phyloP scores from a whole-genome alignment of 2,888 invertebrate species.

The Celastrina argiolus region DNA sequence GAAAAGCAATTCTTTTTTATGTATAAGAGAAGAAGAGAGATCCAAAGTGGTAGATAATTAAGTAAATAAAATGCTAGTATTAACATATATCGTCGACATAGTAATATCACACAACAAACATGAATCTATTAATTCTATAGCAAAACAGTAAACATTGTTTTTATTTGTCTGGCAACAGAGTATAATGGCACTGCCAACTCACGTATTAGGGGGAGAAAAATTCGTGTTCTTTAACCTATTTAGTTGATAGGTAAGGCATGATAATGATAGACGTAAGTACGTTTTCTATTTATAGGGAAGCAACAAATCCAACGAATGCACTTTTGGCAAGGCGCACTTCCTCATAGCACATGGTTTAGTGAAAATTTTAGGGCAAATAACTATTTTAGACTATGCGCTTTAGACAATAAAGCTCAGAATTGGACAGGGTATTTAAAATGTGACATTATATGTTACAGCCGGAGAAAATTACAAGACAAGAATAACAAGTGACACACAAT shows the following conservation, averaged over 20 bases:
- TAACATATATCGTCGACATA: background rate
- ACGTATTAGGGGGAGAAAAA: background rate
- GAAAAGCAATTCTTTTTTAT: no score
- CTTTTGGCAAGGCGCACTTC: constrained; percentile 47
- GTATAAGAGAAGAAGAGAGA: no score
- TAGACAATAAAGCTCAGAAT: constrained; percentile 23
- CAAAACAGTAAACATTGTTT: background rate
- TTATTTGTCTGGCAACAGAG: constrained; percentile 5
- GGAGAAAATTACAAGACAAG: constrained; percentile 55
- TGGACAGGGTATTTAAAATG: constrained; percentile 3
- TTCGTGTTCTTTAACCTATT: background rate
- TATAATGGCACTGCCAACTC: background rate
- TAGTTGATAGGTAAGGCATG: constrained; percentile 12
- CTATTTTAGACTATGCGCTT: constrained; percentile 25
- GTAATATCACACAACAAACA: background rate
- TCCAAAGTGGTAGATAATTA: no score
- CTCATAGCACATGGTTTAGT: constrained; percentile 40
- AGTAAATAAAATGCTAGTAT: no score
- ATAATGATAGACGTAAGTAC: constrained; percentile 20
- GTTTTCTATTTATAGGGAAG: constrained; percentile 35
- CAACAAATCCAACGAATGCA: constrained; percentile 41
- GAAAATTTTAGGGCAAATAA: constrained; percentile 32
- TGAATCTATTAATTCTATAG: background rate
- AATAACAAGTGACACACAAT: constrained; percentile 57
- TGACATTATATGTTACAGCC: constrained; percentile 65